Evolutionary conservation across 2,888 invertebrate species (phyloP).

Genomic region (Nebria salina): DNA sequence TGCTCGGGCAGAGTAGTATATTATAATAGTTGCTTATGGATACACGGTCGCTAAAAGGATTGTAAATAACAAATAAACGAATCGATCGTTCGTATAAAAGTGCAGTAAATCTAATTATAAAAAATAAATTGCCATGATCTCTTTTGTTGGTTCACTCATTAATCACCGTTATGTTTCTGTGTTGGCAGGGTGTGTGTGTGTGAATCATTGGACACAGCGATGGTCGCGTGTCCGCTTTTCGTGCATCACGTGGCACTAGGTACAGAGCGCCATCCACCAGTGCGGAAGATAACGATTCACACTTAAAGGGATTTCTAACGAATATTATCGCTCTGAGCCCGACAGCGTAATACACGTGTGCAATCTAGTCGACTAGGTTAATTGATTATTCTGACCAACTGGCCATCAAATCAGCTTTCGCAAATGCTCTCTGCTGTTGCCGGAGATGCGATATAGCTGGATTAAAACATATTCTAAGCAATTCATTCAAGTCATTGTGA

Average conservation of each 20-base stretch:
- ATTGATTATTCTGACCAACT: conserved; percentile 32
- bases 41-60: conserved; percentile 31
- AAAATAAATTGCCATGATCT: conserved; percentile 57
- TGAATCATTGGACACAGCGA: conserved; percentile 20
- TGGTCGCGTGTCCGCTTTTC: conserved; percentile 20
- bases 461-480: not conserved
- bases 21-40: too few species aligned
- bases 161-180: conserved; percentile 13
- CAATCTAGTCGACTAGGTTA: conserved; percentile 8
- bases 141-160: conserved; percentile 12
- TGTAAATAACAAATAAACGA: conserved; percentile 42
- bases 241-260: conserved; percentile 28
- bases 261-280: conserved; percentile 1
- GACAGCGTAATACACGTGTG: not conserved
- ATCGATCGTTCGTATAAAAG: conserved; percentile 37
- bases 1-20: not conserved
- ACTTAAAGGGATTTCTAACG: conserved; percentile 12
- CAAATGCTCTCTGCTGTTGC: not conserved
- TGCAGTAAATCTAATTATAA: conserved; percentile 59
- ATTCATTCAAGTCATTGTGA: too few species aligned
- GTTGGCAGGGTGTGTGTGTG: conserved; percentile 5
- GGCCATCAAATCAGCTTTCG: not conserved
- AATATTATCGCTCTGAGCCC: not conserved
- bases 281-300: conserved; percentile 4
- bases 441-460: not conserved